These are phyloP conservation scores for Eupithecia vulgata DNA, from an alignment of 2,888 invertebrate species.

Conservation along the genomic window DNA sequence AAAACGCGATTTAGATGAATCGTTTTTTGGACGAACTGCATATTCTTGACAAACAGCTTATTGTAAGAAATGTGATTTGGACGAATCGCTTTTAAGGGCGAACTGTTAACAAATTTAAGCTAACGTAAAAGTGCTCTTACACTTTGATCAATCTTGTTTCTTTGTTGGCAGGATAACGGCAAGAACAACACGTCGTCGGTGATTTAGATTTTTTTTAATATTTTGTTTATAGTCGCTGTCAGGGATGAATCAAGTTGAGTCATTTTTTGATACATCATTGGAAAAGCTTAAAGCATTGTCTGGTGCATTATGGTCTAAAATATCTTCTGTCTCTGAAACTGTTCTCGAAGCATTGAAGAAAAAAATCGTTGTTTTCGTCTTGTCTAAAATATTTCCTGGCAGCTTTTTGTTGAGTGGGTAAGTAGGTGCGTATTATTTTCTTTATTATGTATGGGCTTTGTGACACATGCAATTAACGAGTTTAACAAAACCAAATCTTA, in stretches of 20 bases:
- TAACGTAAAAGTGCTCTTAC: neutral
- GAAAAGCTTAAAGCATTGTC: neutral
- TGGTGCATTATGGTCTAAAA: neutral
- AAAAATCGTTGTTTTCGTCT: neutral
- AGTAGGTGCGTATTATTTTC: neutral
- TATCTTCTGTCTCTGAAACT: neutral
- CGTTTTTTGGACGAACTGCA: too few species aligned
- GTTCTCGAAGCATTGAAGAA: neutral
- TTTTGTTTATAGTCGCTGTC: neutral
- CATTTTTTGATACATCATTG: neutral
- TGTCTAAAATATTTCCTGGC: neutral
- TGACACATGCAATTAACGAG: too few species aligned
- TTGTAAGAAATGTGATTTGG: too few species aligned
- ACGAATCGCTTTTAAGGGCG: too few species aligned
- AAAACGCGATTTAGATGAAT: too few species aligned
- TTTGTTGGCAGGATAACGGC: neutral
- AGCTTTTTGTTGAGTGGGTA: neutral
- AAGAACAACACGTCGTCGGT: neutral
- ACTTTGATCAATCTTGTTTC: neutral
- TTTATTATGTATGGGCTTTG: too few species aligned
- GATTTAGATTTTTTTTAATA: neutral
- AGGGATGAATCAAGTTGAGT: neutral
- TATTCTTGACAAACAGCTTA: too few species aligned
- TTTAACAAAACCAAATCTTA: too few species aligned
- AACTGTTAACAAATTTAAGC: neutral